phyloP scores from a whole-genome alignment of 2,888 invertebrate genomes.

The Ryuthela nishihirai region DNA sequence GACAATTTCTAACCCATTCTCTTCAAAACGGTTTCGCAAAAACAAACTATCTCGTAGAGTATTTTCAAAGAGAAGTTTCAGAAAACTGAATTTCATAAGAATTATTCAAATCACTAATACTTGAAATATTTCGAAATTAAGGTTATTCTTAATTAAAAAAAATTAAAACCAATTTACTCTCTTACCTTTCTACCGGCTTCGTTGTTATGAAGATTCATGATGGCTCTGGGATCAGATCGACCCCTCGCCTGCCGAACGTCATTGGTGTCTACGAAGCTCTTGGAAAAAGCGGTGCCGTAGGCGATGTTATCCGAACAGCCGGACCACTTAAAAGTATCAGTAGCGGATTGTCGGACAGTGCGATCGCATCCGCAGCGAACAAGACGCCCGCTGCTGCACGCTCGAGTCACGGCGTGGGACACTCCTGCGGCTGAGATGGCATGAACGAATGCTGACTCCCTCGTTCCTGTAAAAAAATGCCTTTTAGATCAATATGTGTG shows the following conservation, averaged over 20 bases:
- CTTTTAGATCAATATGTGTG: not conserved
- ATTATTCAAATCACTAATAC: not conserved
- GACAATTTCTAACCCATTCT: too few species aligned
- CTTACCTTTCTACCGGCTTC: slow-evolving; percentile 51
- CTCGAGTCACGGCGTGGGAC: slow-evolving; percentile 48
- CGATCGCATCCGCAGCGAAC: slow-evolving; percentile 52
- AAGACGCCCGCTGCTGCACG: slow-evolving; percentile 48
- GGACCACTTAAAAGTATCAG: slow-evolving; percentile 49
- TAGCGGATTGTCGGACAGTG: slow-evolving; percentile 45
- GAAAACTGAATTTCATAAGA: too few species aligned
- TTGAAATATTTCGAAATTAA: not conserved
- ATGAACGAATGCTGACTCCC: slow-evolving; percentile 43
- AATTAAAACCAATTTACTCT: not conserved
- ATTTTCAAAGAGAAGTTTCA: too few species aligned
- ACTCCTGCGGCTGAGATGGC: slow-evolving; percentile 42
- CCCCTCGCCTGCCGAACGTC: slow-evolving; percentile 43
- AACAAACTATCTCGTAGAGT: too few species aligned
- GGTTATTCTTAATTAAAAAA: not conserved
- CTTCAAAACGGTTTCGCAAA: too few species aligned
- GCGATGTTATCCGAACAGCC: slow-evolving; percentile 50
- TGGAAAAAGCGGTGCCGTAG: slow-evolving; percentile 48
- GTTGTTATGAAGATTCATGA: slow-evolving; percentile 53
- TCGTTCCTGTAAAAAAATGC: slow-evolving; percentile 35
- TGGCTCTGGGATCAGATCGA: slow-evolving; percentile 44
- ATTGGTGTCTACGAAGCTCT: slow-evolving; percentile 47